These are phyloP conservation scores for Athrips mouffetella DNA, from an alignment of 2,888 invertebrate species.

Conservation along the genomic window DNA sequence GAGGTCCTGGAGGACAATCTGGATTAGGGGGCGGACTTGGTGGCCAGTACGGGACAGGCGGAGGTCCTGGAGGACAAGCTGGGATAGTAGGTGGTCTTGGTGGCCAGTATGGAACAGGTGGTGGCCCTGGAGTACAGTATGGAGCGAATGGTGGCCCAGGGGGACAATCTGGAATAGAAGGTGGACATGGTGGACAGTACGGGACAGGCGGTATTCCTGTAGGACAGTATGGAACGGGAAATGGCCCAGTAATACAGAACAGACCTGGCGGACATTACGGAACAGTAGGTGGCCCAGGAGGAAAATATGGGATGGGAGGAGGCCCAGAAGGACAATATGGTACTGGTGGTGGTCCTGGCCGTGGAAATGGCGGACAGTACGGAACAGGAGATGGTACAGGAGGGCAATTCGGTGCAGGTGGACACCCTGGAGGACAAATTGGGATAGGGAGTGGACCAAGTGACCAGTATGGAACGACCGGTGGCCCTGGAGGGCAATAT, in stretches of 20 bases:
- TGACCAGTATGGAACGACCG: neutral
- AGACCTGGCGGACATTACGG: neutral
- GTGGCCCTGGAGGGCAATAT: constrained; percentile 12
- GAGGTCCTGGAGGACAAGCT: constrained; percentile 10
- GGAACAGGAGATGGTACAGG: neutral
- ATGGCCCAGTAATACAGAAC: too few relatives aligned
- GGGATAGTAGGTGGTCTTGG: constrained; percentile 5
- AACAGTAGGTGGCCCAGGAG: constrained; percentile 8
- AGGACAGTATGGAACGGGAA: neutral
- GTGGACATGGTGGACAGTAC: constrained; percentile 11
- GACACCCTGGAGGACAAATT: neutral
- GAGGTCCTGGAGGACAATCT: neutral
- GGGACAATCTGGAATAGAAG: too few relatives aligned
- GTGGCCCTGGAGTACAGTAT: too few relatives aligned
- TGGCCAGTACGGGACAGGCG: constrained; percentile 2
- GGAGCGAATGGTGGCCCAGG: too few relatives aligned
- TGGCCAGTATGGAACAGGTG: constrained; percentile 4
- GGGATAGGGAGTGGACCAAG: neutral
- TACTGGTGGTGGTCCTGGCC: neutral
- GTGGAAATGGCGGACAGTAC: too few relatives aligned
- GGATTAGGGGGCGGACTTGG: constrained; percentile 15
- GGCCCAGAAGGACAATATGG: constrained; percentile 11
- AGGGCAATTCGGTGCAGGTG: neutral
- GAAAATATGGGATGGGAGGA: neutral
- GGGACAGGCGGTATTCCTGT: constrained; percentile 1